Base-by-base conservation (phyloP, 1,140 invertebrate genomes). In the Plectrocnemia conspersa region DNA sequence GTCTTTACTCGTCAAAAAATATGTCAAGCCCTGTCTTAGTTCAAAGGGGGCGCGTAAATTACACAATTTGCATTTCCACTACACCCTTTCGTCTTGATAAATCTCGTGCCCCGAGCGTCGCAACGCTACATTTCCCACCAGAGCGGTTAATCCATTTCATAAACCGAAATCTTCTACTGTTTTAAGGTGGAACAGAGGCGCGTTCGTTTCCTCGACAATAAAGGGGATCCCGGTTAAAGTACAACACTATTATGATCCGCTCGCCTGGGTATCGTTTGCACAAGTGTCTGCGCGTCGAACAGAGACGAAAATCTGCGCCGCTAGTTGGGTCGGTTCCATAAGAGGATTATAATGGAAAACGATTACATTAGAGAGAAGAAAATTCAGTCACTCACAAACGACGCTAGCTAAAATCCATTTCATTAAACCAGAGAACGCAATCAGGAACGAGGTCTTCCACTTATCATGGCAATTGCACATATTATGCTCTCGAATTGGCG, bases 291-390 rank as follows among this genome's bases (percentile, higher is more conserved):
- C 13, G 48, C n/a, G 24, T 36, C 21, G 45, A 59, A 59, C 50
- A 54, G 54, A 56, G 45, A 60, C 49, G 49, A 49, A 48, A 56
- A 56, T 56, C 58, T 50, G 49, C 35, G n/a, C 46, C 24, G 53
- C 54, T 55, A 48, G 49, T 54, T 35, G 48, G 49, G 47, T n/a
- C n/a, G n/a, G n/a, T n/a, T 47, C 53, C 54, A 53, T 56, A 59
- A 56, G 58, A 56, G 54, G 58, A 60, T 60, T 60, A 60, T 52
- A 60, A 60, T 45, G 58, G 54, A 52, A 59, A 60, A 60, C 58
- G 52, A 60, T 60, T 56, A 60, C 54, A 59, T 59, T 54, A 52
- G 47, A 38, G 27, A n/a, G n/a, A n/a, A n/a, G n/a, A 38, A 50
- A 50, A 50, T 50, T 50, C 47, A 27, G 47, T 50, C 18, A 27